Evolutionary conservation across 2,113 vertebrate species (phyloP).

Genomic region (Austrofundulus limnaeus): DNA sequence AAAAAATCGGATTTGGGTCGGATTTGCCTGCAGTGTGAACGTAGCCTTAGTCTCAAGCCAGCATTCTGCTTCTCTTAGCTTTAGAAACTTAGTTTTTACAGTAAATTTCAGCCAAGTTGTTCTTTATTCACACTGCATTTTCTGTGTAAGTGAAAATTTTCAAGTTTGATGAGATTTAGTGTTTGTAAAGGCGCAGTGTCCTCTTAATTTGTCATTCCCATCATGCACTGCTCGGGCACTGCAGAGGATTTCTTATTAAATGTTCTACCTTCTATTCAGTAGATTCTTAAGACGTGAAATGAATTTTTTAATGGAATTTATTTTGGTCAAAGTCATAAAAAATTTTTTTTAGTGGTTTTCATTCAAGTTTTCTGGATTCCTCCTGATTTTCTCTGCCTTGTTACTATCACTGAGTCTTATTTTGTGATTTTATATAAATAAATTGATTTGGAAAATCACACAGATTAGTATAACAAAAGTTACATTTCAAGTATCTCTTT

Average conservation of each 20-base stretch:
- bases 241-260: constrained; percentile 28
- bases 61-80: too few relatives aligned
- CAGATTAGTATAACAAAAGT: not conserved
- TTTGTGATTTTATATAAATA: not conserved
- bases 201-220: constrained; percentile 25
- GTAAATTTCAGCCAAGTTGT: too few relatives aligned
- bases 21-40: too few relatives aligned
- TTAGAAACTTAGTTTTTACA: not conserved
- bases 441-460: not conserved
- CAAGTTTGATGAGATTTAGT: constrained; percentile 3
- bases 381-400: not conserved
- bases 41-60: too few relatives aligned
- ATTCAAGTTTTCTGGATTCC: constrained; percentile 22
- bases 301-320: constrained; percentile 49
- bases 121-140: too few relatives aligned
- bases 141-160: too few relatives aligned
- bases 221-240: not conserved
- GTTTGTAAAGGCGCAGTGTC: constrained; percentile 7
- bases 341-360: constrained; percentile 17
- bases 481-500: not conserved
- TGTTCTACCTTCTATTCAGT: constrained; percentile 13
- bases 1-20: too few relatives aligned
- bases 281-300: constrained; percentile 37
- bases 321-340: constrained; percentile 29
- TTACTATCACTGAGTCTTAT: not conserved